A percentile compares a stretch with the other conserved stretches of the same genome.
These are phyloP conservation scores for Rhopalosiphum padi DNA, from an alignment of 1,140 invertebrate species.

Conservation along the genomic window DNA sequence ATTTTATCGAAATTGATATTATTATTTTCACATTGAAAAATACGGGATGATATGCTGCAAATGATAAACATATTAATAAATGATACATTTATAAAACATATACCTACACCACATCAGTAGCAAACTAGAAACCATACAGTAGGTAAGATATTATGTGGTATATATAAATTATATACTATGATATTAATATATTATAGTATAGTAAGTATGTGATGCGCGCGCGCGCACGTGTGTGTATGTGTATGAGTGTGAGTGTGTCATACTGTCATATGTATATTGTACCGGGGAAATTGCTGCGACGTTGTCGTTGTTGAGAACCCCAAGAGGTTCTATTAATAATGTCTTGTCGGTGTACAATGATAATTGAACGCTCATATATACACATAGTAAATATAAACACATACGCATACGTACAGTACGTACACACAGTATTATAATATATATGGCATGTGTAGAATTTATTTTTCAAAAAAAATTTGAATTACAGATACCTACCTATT, in stretches of 20 bases:
- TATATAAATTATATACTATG: background rate
- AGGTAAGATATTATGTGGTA: background rate
- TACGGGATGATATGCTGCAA: background rate
- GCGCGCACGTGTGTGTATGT: background rate
- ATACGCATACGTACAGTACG: background rate
- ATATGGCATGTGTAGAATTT: background rate
- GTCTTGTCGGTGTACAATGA: background rate
- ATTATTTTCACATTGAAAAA: background rate
- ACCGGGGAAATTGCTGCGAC: background rate
- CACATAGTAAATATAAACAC: background rate
- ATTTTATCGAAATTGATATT: background rate
- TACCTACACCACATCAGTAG: background rate
- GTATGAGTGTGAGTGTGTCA: background rate
- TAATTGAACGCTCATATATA: background rate
- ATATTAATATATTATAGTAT: background rate
- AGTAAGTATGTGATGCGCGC: too few relatives aligned
- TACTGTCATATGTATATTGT: background rate
- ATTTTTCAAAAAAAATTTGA: background rate
- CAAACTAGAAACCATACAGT: background rate
- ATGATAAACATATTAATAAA: background rate
- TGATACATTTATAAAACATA: background rate
- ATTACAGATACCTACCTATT: too few relatives aligned
- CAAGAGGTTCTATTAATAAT: conserved; percentile 6
- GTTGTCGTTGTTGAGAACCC: background rate
- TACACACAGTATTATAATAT: background rate